A percentile compares a stretch with the other conserved stretches of the same genome.
Evolutionary conservation across 2,797 vertebrate genomes (phyloP).

Genomic region (Neopelma chrysocephalum): DNA sequence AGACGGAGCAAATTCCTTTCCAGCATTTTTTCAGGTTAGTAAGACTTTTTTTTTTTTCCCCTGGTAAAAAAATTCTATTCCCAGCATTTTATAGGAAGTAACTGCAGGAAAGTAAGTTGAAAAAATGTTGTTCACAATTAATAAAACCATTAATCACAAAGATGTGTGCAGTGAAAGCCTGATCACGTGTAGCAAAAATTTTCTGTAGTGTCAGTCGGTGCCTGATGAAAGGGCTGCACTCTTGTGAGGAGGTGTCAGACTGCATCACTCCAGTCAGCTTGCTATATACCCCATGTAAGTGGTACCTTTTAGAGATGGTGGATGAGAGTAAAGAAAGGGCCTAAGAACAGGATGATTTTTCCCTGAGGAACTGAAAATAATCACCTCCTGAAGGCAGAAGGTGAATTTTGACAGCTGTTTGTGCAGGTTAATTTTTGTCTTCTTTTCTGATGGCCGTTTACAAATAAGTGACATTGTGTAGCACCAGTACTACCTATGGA

Average conservation of each 20-base stretch:
- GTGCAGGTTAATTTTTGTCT: not conserved
- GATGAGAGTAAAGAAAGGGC: not conserved
- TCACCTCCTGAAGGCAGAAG: not conserved
- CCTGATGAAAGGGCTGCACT: not conserved
- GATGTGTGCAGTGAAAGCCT: not conserved
- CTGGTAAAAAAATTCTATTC: not conserved
- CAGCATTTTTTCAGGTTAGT: slow-evolving; percentile 11
- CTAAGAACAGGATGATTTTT: not conserved
- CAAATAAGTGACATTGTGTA: not conserved
- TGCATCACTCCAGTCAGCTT: not conserved
- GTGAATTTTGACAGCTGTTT: not conserved
- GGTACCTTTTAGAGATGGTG: not conserved
- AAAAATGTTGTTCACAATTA: not conserved
- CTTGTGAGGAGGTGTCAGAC: not conserved
- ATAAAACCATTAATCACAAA: not conserved
- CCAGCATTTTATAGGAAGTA: not conserved
- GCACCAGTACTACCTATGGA: not conserved
- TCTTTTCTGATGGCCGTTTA: not conserved
- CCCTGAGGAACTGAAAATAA: not conserved
- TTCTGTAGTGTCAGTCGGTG: not conserved
- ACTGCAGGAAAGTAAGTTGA: not conserved
- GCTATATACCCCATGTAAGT: not conserved
- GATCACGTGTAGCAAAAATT: not conserved
- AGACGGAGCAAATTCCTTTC: slow-evolving; percentile 32
- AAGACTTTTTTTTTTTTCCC: not conserved